Evolutionary conservation across 2,797 vertebrate genomes (phyloP).

Genomic region (Sphaeramia orbicularis): DNA sequence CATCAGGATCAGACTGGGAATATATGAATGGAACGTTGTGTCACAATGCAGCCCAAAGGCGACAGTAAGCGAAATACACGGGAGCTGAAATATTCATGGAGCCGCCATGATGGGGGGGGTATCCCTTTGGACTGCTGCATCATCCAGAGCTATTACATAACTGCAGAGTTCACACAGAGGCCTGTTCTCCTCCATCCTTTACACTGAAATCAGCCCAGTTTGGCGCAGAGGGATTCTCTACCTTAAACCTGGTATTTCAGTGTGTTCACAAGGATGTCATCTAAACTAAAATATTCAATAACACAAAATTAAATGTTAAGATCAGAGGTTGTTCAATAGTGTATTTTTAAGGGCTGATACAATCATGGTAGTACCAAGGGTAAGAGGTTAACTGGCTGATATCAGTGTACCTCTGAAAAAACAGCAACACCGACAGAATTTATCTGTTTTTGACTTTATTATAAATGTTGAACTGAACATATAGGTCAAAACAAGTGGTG

Average conservation of each 20-base stretch:
- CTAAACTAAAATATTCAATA: too few relatives aligned
- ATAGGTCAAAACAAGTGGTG: too few relatives aligned
- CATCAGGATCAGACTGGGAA: constrained; percentile 5
- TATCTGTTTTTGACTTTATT: too few relatives aligned
- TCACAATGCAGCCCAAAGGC: constrained; percentile 1
- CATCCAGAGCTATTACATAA: constrained; percentile 50
- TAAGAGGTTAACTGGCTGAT: too few relatives aligned
- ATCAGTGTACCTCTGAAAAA: too few relatives aligned
- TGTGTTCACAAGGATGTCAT: not conserved
- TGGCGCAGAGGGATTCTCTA: not conserved
- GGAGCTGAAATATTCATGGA: constrained; percentile 62
- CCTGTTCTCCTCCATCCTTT: not conserved
- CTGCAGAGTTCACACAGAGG: constrained; percentile 38
- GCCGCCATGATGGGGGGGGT: constrained; percentile 21
- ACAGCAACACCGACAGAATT: too few relatives aligned
- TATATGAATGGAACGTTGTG: not conserved
- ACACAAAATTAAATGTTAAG: too few relatives aligned
- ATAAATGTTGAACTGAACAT: too few relatives aligned
- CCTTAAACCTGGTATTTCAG: not conserved
- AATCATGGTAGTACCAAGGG: too few relatives aligned
- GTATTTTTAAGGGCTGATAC: too few relatives aligned
- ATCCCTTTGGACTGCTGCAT: constrained; percentile 41
- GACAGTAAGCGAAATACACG: constrained; percentile 26
- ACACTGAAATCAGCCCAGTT: not conserved
- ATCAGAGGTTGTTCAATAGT: too few relatives aligned